Percentiles rank a stretch among this genome's conserved stretches.
These are phyloP conservation scores for Dicrurus megarhynchus DNA, from an alignment of 2,113 vertebrate species.

Conservation along the genomic window DNA sequence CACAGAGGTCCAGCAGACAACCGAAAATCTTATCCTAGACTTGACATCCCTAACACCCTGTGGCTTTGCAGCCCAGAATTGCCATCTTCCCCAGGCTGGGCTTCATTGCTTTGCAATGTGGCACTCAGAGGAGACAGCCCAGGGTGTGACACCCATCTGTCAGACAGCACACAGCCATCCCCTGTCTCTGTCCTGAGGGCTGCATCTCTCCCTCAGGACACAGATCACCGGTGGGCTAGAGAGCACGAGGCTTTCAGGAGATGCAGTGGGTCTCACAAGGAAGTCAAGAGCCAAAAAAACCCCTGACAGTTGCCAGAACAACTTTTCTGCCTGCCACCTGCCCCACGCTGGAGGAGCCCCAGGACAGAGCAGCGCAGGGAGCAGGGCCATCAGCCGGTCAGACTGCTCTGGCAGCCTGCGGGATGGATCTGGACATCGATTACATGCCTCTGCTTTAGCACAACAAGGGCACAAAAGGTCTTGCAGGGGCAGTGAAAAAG, in stretches of 20 bases:
- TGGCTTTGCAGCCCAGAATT: neutral
- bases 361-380: neutral
- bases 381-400: neutral
- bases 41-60: neutral
- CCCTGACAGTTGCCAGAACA: neutral
- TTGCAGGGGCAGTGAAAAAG: neutral
- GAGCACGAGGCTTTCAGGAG: neutral
- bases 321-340: neutral
- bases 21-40: neutral
- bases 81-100: neutral
- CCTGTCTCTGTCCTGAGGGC: neutral
- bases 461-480: neutral
- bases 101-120: neutral
- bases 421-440: neutral
- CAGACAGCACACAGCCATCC: neutral
- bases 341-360: neutral
- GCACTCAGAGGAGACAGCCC: neutral
- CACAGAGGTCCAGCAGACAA: accelerated
- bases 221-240: accelerated
- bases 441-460: neutral
- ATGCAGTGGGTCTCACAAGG: neutral
- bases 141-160: neutral
- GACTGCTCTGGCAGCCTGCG: neutral
- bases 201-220: neutral
- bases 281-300: neutral